Conservation (phyloP, 30 jellyfish, hydroid and myxozoan species). For the Catostylus mosaicus region DNA sequence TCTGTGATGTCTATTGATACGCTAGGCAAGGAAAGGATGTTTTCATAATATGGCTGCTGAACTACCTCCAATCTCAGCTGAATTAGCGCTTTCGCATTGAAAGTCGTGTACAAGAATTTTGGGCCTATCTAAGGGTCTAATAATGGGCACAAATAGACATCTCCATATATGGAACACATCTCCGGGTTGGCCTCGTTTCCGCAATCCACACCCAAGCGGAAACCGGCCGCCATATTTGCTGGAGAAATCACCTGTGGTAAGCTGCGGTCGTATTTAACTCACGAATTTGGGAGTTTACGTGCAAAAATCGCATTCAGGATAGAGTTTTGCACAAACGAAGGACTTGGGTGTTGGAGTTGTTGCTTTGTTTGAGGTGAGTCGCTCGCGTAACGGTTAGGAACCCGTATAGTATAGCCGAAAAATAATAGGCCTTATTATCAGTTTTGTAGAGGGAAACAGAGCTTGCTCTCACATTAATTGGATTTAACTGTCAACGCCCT, state of each 20-base stretch:
- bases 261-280: slow-evolving; percentile 47
- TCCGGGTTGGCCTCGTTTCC: slow-evolving; percentile 51
- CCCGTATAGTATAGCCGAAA: too few relatives aligned
- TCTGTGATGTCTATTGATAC: too few relatives aligned
- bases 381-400: background rate
- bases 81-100: too few relatives aligned
- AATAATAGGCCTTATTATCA: too few relatives aligned
- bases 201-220: slow-evolving; percentile 77
- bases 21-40: too few relatives aligned
- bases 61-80: too few relatives aligned
- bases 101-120: too few relatives aligned
- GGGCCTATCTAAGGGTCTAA: too few relatives aligned
- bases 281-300: background rate
- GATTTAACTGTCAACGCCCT: background rate
- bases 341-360: background rate
- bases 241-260: background rate
- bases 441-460: too few relatives aligned
- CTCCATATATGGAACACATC: slow-evolving; percentile 47
- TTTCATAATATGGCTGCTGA: too few relatives aligned
- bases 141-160: slow-evolving; percentile 1
- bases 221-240: slow-evolving; percentile 57
- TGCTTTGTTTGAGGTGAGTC: background rate
- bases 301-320: background rate
- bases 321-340: background rate
- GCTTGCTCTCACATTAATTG: too few relatives aligned